phyloP scores from a whole-genome alignment of 2,888 invertebrate species.

The Plagiodera versicolora region DNA sequence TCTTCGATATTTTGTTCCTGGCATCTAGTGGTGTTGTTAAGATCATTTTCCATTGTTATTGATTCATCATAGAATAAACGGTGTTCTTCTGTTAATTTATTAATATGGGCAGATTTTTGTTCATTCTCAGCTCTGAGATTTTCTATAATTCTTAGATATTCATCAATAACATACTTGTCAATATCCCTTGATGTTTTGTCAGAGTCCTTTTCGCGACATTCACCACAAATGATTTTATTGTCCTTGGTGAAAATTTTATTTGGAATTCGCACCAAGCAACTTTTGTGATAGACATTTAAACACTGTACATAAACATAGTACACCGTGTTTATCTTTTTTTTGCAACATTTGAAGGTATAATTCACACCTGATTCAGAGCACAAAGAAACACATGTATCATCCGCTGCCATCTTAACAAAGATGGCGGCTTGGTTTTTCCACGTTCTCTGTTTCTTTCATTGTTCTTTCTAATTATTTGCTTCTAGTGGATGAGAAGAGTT shows the following conservation, averaged over 20 bases:
- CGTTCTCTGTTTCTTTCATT: no score
- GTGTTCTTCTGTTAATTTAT: neutral
- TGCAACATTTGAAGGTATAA: conserved; percentile 5
- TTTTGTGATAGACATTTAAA: neutral
- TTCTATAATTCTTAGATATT: conserved; percentile 1
- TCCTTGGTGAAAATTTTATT: neutral
- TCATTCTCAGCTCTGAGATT: neutral
- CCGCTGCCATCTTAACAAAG: neutral
- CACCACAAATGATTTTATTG: conserved; percentile 4
- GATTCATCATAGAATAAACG: neutral
- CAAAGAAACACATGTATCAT: conserved; percentile 2
- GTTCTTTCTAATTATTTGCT: no score
- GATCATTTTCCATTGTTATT: conserved; percentile 4
- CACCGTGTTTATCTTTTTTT: conserved; percentile 4
- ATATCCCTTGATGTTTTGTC: conserved; percentile 4
- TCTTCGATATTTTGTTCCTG: neutral
- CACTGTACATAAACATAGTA: conserved; percentile 7
- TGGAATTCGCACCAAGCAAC: conserved; percentile 1
- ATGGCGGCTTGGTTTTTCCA: no score
- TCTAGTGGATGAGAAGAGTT: no score
- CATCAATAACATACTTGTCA: neutral
- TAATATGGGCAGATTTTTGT: neutral
- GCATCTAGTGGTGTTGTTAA: neutral
- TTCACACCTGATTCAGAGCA: conserved; percentile 1
- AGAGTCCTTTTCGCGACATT: neutral